Conservation (phyloP, 2,113 vertebrate genomes). For the Semnornis frantzii region DNA sequence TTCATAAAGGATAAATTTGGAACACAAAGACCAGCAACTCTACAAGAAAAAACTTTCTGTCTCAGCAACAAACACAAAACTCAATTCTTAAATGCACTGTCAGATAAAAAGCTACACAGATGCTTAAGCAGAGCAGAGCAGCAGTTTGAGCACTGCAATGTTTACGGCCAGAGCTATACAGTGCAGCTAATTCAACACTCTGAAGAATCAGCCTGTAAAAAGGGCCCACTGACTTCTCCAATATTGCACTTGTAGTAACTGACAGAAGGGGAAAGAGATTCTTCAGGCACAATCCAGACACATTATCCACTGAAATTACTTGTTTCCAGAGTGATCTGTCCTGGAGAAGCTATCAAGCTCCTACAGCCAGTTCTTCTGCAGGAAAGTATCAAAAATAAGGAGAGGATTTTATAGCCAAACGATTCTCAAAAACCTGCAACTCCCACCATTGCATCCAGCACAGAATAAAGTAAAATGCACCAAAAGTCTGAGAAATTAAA, state of each 20-base stretch:
- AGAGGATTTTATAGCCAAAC: not conserved
- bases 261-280: not conserved
- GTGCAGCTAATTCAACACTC: not conserved
- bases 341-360: not conserved
- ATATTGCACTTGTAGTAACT: not conserved
- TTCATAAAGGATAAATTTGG: not conserved
- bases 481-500: not conserved
- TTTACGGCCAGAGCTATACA: not conserved
- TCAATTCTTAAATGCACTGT: not conserved
- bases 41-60: not conserved
- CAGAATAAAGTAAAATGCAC: not conserved
- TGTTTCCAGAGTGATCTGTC: not conserved
- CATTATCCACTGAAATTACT: not conserved
- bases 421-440: not conserved
- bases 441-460: not conserved
- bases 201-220: not conserved
- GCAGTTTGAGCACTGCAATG: not conserved
- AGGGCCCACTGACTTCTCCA: not conserved
- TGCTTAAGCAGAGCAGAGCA: not conserved
- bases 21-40: not conserved
- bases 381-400: not conserved
- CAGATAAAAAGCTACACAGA: not conserved
- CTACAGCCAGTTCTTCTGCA: not conserved
- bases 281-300: rapidly evolving
- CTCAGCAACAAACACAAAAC: not conserved